Base-by-base conservation (phyloP, 2,888 invertebrate species). In the Drosophila pseudotakahashii region DNA sequence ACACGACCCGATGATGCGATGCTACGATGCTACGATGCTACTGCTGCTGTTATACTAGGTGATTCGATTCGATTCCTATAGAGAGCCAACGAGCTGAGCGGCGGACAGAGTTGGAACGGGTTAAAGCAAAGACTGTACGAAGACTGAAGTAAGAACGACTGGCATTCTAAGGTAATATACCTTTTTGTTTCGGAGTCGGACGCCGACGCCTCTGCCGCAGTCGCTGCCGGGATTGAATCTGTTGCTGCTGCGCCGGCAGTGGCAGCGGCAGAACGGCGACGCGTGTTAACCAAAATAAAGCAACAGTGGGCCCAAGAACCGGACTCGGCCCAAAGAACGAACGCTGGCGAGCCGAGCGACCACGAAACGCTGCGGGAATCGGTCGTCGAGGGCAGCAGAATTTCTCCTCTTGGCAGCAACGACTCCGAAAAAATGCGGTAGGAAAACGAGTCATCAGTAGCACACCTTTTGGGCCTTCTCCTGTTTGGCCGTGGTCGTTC, bases 41-140 rank as follows among this genome's bases (percentile, higher is more conserved):
- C 32, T 54, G 48, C 57, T 55, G 64, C 59, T 75, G 66, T 61
- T 84, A 55, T 58, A 59, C 58, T 39, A 52, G 37, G 52, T 55
- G 58, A 69, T 78, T 47, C 11, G 47, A 47, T 47, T 47, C 30
- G 73, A 89, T 77, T 83, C 82, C 79, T 88, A 89, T 88, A 90
- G 89, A 90, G 90, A 64, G 64, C 90, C 86, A 89, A 87, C 90
- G 81, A 89, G 84, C 90, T 87, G 64, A 81, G 90, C 92, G 91
- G 92, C 92, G 92, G 92, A 92, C 91, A 92, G 92, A 92, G 89
- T 92, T 92, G 92, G 92, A 92, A 92, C 92, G 92, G 92, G 92
- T 92, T 92, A 92, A 92, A 92, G 92, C 92, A 92, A 92, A 92
- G 92, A 92, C 92, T 92, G 92, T 92, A 92, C 92, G 92, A 92